Evolutionary conservation across 2,888 invertebrate genomes (phyloP).

Genomic region (Stegana nigrithorax): DNA sequence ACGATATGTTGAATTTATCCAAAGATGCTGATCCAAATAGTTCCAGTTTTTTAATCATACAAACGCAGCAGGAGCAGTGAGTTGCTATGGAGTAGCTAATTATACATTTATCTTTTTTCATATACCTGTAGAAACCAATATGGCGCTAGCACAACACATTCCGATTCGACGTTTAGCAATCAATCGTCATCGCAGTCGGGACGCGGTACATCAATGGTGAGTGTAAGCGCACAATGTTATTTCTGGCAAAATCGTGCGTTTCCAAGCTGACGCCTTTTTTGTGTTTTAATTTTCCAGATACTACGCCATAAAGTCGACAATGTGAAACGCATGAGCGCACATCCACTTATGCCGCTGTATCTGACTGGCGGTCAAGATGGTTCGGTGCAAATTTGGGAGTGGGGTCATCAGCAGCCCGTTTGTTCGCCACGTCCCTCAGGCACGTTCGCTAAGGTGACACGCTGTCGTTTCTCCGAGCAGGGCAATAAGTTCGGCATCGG

Average conservation of each 20-base stretch:
- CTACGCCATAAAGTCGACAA: conserved; percentile 95
- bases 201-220: conserved; percentile 88
- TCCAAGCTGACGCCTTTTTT: conserved; percentile 7
- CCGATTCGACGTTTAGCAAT: conserved; percentile 51
- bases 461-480: conserved; percentile 95
- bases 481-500: conserved; percentile 99
- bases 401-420: conserved; percentile 93
- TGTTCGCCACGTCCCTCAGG: conserved; percentile 92
- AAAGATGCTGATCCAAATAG: conserved; percentile 76
- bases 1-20: conserved; percentile 88
- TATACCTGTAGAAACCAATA: conserved; percentile 42
- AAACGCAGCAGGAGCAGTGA: conserved; percentile 71
- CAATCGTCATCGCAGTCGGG: conserved; percentile 76
- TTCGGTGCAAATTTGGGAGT: conserved; percentile 97
- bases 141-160: conserved; percentile 41
- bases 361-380: conserved; percentile 96
- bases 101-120: background rate
- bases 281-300: conserved; percentile 76
- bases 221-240: too few relatives aligned
- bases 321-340: conserved; percentile 94
- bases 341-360: conserved; percentile 94
- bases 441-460: conserved; percentile 94
- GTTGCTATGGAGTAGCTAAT: conserved; percentile 26
- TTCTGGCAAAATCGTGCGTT: too few relatives aligned
- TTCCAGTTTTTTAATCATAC: conserved; percentile 89